phyloP scores from a whole-genome alignment of 1,140 invertebrate species.

The Caenorhabditis remanei region DNA sequence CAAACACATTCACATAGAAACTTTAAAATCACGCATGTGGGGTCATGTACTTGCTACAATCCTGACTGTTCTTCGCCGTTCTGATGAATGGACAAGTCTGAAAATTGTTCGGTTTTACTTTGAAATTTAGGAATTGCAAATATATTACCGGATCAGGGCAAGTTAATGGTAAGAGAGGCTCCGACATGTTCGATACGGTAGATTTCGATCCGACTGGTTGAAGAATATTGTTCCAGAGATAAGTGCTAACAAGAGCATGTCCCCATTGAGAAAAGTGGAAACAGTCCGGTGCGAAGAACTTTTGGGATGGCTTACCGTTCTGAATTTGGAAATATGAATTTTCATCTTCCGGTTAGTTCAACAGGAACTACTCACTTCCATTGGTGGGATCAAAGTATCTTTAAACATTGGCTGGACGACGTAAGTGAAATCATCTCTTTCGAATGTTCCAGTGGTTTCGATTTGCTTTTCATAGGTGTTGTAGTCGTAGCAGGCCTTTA shows the following conservation, averaged over 20 bases:
- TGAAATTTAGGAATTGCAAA: background rate
- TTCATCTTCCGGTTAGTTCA: too few species aligned
- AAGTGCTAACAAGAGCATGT: conserved; percentile 82
- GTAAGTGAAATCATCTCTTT: conserved; percentile 79
- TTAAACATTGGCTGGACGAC: conserved; percentile 78
- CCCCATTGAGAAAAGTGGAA: conserved; percentile 84
- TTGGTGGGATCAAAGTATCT: conserved; percentile 65
- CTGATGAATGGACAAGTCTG: conserved; percentile 69
- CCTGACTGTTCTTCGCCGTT: conserved; percentile 64
- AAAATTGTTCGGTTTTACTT: conserved; percentile 28
- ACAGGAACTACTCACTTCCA: conserved; percentile 60
- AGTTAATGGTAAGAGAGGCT: conserved; percentile 57
- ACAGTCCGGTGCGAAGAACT: conserved; percentile 83
- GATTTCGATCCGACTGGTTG: conserved; percentile 84
- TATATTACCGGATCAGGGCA: conserved; percentile 66
- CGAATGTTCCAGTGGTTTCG: conserved; percentile 74
- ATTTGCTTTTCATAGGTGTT: conserved; percentile 63
- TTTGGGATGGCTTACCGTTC: conserved; percentile 80
- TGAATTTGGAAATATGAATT: conserved; percentile 12
- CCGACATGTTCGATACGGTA: conserved; percentile 74
- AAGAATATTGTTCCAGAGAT: conserved; percentile 85
- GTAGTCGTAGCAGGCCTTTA: conserved; percentile 60
- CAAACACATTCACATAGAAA: background rate
- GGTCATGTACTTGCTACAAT: conserved; percentile 68
- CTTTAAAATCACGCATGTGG: conserved; percentile 18